These are phyloP conservation scores for Petrolisthes cinctipes DNA, from an alignment of 2,888 invertebrate species.

Conservation along the genomic window DNA sequence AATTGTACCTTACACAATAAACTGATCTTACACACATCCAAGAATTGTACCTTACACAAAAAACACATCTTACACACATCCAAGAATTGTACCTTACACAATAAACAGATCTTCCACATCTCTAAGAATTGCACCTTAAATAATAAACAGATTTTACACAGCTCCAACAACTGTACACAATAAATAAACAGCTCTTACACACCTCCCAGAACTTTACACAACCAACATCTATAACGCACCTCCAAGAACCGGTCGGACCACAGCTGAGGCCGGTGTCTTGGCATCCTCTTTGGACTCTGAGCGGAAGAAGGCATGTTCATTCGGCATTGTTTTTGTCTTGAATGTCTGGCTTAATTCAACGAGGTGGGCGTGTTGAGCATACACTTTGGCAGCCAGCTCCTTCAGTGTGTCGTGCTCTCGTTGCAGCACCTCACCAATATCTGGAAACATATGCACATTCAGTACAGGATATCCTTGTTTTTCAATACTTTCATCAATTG, in stretches of 20 bases:
- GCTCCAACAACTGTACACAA: neutral
- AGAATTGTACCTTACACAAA: too few species aligned
- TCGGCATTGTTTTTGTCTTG: slow-evolving; percentile 42
- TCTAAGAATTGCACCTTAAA: neutral
- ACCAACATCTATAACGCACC: neutral
- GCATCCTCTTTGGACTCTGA: slow-evolving; percentile 33
- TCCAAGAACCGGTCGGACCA: slow-evolving; percentile 45
- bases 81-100: too few species aligned
- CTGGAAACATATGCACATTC: neutral
- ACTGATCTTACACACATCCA: too few species aligned
- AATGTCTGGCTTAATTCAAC: slow-evolving; percentile 43
- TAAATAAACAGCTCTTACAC: neutral
- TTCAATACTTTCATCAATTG: neutral
- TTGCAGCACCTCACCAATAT: slow-evolving; percentile 58
- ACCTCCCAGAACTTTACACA: neutral
- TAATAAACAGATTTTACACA: neutral
- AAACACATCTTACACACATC: too few species aligned
- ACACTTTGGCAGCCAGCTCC: slow-evolving; percentile 58
- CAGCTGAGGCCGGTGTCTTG: slow-evolving; percentile 45
- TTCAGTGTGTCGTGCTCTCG: slow-evolving; percentile 63
- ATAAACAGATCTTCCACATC: neutral
- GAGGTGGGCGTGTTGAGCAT: slow-evolving; percentile 58
- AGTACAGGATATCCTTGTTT: neutral
- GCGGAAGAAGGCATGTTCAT: slow-evolving; percentile 53
- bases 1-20: too few species aligned